Base-by-base conservation (phyloP, 2,888 invertebrate species). In the Caradrina clavipalpis region DNA sequence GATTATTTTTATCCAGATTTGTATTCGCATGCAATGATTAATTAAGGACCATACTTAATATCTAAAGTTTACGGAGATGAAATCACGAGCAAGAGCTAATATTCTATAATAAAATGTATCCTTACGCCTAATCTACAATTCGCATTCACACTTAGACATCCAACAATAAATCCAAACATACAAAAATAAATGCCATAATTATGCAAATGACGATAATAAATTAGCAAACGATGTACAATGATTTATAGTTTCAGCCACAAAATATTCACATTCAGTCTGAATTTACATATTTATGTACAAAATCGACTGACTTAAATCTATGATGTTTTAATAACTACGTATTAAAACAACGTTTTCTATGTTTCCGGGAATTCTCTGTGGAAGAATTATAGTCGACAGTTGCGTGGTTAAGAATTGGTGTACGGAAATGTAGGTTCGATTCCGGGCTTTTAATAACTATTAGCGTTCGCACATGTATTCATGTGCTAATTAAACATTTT, bases 121-220 rank as follows among this genome's bases (percentile, higher is more conserved):
- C 6, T 21, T 31, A 74, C n/a, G 45, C 11, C 2, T 64, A 42
- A 57, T 54, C 26, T 47, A 66, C 67, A 75, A 53, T 69, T 59
- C 54, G 13, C 35, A 69, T 50, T 77, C 31, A 62, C 73, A 73
- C 45, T 53, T 35, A 60, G 56, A 51, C 56, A 57, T n/a, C 22
- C n/a, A 60, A 54, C 73, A 26, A 84, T 80, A 80, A 80, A 84
- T 78, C 66, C 61, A 67, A 73, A 65, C 62, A 75, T 76, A 81
- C 81, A 81, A 80, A 81, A 85, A 83, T 78, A 82, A 82, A 67
- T 66, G 80, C 71, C 53, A 55, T 75, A 78, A 69, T 84, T 84
- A 83, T 84, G 82, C 66, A 74, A 84, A 81, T 50, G 59, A 66
- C 53, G 49, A 0, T 60, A 69, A 71, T 81, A 78, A 72, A 81